Evolutionary conservation across 2,797 vertebrate species (phyloP), one percentile per base, ranked within the genome.

Genomic region (Microhierax caerulescens): DNA sequence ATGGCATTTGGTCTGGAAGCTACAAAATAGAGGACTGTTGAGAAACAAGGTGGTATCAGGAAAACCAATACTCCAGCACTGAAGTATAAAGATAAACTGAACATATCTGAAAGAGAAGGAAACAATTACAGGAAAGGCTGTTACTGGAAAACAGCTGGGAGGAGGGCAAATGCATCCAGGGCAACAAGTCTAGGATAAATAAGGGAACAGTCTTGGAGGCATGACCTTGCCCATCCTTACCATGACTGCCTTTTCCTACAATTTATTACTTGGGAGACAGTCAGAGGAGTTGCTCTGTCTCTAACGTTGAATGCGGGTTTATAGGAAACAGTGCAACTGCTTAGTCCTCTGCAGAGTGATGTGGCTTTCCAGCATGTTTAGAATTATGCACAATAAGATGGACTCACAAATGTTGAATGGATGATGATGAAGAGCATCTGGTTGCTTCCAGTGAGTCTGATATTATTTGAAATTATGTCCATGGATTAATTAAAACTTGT

Each of bases 71-170:
- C 12, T 77, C 56, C 64, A 72, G 75, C 45, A 56, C 61, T 91
- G 68, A 83, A 65, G n/a, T 60, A 51, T 47, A 47, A 70, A 76
- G 74, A 83, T 43, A 75, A 79, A 87, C 41, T 34, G 60, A 88
- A 81, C 1, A 0, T 64, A 48, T 60, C 68, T 90, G 90, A 95
- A 85, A 82, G 68, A 79, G 61, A 68, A 64, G 59, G 79, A 87
- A 92, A 88, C 78, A 85, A 45, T 83, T 65, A 61, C 78, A 94
- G 83, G 88, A 94, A 91, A 94, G 77, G 41, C 81, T 78, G 75
- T 27, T 96, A 65, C 77, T 65, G 51, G 86, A 85, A 83, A 90
- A 61, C 88, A 86, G 32, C 77, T 28, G 80, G 74, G 75, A 89
- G 68, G 60, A 85, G 57, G 25, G 50, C 50, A 88, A 87, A 88